Evolutionary conservation across 2,888 invertebrate species (phyloP).

Genomic region (Polyommatus icarus): DNA sequence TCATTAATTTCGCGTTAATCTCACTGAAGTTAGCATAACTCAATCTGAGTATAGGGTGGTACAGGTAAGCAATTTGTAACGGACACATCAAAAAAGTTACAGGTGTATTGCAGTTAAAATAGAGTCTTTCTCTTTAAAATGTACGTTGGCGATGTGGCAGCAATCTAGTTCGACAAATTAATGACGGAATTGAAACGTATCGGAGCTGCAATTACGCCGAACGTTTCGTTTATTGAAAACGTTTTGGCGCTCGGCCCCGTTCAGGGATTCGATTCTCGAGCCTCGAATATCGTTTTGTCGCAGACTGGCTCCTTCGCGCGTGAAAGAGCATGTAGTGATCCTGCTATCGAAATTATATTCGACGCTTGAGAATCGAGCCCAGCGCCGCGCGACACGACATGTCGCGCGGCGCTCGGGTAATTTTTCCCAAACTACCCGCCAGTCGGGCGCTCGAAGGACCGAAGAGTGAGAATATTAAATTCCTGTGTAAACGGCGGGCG

Average conservation of each 20-base stretch:
- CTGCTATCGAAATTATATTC: not conserved
- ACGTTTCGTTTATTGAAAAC: slow-evolving; percentile 13
- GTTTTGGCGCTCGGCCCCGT: slow-evolving; percentile 5
- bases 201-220: not conserved
- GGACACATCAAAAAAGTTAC: too few species aligned
- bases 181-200: slow-evolving; percentile 3
- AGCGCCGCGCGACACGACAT: too few species aligned
- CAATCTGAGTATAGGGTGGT: not conserved
- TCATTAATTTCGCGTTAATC: not conserved
- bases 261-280: not conserved
- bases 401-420: not conserved
- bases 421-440: not conserved
- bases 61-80: not conserved
- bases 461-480: slow-evolving; percentile 15
- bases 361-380: not conserved
- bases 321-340: not conserved
- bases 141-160: not conserved
- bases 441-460: not conserved
- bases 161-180: slow-evolving; percentile 11
- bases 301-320: not conserved
- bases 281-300: not conserved
- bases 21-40: not conserved
- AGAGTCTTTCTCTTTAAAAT: not conserved
- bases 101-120: not conserved
- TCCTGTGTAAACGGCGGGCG: not conserved